Base-by-base conservation (phyloP, 1,140 invertebrate species). In the Drepana arcuata region DNA sequence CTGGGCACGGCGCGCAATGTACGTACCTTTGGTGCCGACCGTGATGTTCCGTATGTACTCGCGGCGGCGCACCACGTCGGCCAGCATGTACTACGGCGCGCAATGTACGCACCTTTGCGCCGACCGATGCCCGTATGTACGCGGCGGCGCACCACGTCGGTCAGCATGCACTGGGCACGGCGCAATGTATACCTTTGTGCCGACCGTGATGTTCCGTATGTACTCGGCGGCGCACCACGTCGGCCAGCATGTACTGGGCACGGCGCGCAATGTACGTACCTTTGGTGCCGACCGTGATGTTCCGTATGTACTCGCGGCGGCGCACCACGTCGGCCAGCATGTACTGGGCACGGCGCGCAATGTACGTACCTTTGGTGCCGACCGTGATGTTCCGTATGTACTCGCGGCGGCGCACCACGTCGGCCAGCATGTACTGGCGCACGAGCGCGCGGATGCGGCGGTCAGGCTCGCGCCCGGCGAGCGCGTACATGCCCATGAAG, bases 401-500 rank as follows among this genome's bases (percentile, higher is more conserved):
- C 72, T 98, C 96, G 41, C 95, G 85, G 58, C 96, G 87, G 55
- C 93, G 93, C 50, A 90, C 91, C 10, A 99, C 94, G 80, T 98
- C 96, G 1, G 89, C 87, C 16, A 90, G 78, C 88, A 97, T 92
- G 67, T 92, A 94, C 50, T 91, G 87, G 50, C 90, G 91, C 9
- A 93, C 82, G 18, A 87, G 65, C n/a, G 64, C 64, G 41, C 89
- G 89, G 21, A 94, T 74, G 48, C 90, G 88, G 48, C 92, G 91
- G 40, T 96, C 91, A 13, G 90, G 88, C 81, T 98, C 96, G 45
- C 92, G 88, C 6, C 95, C 95, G 14, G 88, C 93, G 14, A 98
- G 83, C 6, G 91, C 92, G 79, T 98, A 97, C 72, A 95, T 94
- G 15, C 95, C 95, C 95, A 99, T 97, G 83, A 98, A 99, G 81